A percentile compares a stretch with the other conserved stretches of the same genome.
These are phyloP conservation scores for Urocyon cinereoargenteus DNA, from an alignment of 2,797 vertebrate genomes.

Conservation along the genomic window DNA sequence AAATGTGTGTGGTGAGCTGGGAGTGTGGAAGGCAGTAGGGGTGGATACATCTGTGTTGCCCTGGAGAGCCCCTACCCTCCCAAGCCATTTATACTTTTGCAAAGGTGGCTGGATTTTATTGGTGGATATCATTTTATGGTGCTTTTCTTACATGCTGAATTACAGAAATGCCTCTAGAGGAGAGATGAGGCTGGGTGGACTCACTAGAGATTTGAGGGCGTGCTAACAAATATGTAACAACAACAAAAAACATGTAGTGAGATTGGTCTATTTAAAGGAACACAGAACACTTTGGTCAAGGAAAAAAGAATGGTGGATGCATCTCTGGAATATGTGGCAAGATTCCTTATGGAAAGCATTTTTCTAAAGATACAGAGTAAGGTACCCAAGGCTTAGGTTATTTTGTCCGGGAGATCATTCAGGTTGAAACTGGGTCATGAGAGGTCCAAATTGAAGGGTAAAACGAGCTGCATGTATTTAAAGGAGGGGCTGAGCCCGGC, in stretches of 20 bases:
- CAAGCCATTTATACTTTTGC: not conserved
- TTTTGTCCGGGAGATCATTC: not conserved
- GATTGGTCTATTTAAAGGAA: not conserved
- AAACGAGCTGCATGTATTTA: not conserved
- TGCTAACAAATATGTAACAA: not conserved
- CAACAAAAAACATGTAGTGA: not conserved
- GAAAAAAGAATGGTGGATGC: not conserved
- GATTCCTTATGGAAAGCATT: not conserved
- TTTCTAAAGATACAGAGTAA: not conserved
- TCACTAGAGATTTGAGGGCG: not conserved
- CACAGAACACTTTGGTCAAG: not conserved
- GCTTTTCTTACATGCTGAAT: not conserved
- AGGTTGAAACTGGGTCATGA: not conserved
- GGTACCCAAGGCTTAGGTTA: not conserved
- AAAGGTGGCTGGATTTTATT: not conserved
- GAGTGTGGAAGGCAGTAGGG: not conserved
- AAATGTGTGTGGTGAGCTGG: not conserved
- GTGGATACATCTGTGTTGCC: too few species aligned
- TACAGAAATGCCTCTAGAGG: not conserved
- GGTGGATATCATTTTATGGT: not conserved
- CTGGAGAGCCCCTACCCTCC: not conserved
- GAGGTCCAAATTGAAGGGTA: not conserved
- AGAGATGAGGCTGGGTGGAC: not conserved
- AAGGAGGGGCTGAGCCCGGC: not conserved
- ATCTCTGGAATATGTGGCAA: not conserved